Evolutionary conservation across 2,888 invertebrate species (phyloP), one percentile per base, ranked within the genome.

Genomic region (Stenchaetothrips biformis): DNA sequence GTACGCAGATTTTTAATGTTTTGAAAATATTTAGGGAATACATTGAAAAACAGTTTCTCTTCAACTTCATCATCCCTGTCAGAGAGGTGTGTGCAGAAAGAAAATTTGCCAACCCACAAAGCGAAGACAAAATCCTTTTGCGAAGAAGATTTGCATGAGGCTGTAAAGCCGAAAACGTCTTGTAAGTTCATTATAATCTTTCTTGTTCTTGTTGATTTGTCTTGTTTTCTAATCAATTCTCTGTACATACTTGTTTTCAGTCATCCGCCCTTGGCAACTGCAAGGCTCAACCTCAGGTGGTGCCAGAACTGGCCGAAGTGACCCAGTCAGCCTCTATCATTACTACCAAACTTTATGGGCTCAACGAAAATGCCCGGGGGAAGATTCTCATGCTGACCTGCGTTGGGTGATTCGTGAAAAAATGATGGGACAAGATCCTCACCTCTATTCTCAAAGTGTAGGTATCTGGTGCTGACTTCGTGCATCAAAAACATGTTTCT

Each of bases 271-370:
- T 13, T 88, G 89, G 83, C 87, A 87, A 78, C 84, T 86, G 48
- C 79, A 81, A 13, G 77, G 81, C 13, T 77, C 79, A 53, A 79
- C 78, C 48, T 74, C 80, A 27, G 80, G 81, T 1, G 81, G 80
- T 7, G 59, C 80, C 49, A 87, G 87, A 80, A 87, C 82, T 8
- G 85, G 84, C 21, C 85, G 84, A 81, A 89, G 89, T 85, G 94
- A 94, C 85, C 94, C 95, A 25, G 94, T 95, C 0, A 89, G 91
- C 25, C 87, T 94, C 25, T 95, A 94, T 85, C 94, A 94, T 83
- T 91, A 92, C 83, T 95, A 95, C 85, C 91, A 92, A 83, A 88
- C 90, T 53, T 88, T 92, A 83, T 95, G 95, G 95, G 90, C 90
- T 37, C 91, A 91, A 84, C 91, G 92, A 82, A 92, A 92, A 84